Evolutionary conservation across 2,113 vertebrate genomes (phyloP).

Genomic region (Caranx ignobilis): DNA sequence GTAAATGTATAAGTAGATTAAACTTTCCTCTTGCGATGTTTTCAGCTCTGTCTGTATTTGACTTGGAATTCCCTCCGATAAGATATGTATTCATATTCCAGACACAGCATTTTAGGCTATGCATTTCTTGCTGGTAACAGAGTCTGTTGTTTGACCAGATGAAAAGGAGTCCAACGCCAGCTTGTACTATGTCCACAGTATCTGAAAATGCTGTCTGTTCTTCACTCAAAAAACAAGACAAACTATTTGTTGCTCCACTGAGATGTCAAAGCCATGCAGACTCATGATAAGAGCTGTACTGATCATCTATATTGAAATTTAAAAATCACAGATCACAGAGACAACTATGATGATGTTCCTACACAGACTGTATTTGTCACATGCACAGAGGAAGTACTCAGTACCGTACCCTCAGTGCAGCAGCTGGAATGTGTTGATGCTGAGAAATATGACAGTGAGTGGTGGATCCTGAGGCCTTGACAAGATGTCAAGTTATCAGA

Average conservation of each 20-base stretch:
- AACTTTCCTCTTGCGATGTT: background rate
- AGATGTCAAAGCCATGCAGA: background rate
- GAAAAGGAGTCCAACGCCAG: too few relatives aligned
- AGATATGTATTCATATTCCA: background rate
- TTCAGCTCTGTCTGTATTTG: conserved; percentile 4
- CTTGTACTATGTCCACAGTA: too few relatives aligned
- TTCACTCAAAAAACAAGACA: background rate
- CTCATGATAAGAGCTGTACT: too few relatives aligned
- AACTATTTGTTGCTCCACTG: background rate
- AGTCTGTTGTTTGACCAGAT: background rate
- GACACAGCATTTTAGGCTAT: background rate
- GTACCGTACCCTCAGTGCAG: too few relatives aligned
- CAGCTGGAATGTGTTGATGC: background rate
- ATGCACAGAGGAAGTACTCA: background rate
- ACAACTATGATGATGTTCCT: background rate
- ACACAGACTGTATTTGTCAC: background rate
- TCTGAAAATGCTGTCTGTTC: background rate
- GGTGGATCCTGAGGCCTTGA: background rate
- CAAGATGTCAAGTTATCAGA: background rate
- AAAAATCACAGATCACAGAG: background rate
- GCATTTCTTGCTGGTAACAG: background rate
- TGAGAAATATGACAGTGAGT: background rate
- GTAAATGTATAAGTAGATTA: conserved; percentile 6
- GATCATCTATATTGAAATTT: background rate
- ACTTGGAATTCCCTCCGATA: background rate